Conservation (phyloP, 2,888 invertebrate species). For the Bombylius discolor region DNA sequence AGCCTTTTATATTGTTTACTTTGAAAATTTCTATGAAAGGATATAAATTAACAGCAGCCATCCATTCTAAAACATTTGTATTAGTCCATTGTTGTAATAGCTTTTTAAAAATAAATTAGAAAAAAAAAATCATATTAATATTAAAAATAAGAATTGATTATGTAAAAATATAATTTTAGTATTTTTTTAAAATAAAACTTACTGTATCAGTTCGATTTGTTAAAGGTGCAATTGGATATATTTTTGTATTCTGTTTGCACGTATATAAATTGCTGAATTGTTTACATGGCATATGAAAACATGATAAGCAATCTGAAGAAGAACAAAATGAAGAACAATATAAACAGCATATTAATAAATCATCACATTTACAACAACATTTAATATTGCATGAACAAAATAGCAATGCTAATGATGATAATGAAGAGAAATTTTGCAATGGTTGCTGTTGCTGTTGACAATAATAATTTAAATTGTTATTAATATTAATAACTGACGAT, state of each 20-base stretch:
- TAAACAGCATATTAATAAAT: conserved; percentile 10
- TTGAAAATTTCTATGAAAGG: conserved; percentile 58
- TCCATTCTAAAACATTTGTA: conserved; percentile 59
- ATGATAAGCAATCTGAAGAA: conserved; percentile 17
- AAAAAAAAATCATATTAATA: background rate
- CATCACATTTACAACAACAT: conserved; percentile 14
- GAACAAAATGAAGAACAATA: conserved; percentile 18
- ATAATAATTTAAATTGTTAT: background rate
- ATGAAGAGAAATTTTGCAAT: background rate
- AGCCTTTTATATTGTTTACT: conserved; percentile 55
- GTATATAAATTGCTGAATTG: conserved; percentile 11
- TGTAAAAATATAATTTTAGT: background rate
- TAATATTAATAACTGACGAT: background rate
- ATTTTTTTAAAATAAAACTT: conserved; percentile 1
- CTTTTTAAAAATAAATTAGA: conserved; percentile 28
- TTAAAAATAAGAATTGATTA: background rate
- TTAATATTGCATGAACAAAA: conserved; percentile 8
- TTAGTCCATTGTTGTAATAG: conserved; percentile 56
- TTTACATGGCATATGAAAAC: conserved; percentile 18
- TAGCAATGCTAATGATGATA: background rate
- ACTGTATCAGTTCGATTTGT: conserved; percentile 13
- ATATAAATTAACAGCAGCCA: conserved; percentile 59
- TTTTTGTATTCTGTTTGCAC: conserved; percentile 12
- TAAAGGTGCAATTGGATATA: conserved; percentile 7
- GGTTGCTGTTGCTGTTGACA: background rate